Base-by-base conservation (phyloP, 2,113 vertebrate species). In the Pelusios castaneus region DNA sequence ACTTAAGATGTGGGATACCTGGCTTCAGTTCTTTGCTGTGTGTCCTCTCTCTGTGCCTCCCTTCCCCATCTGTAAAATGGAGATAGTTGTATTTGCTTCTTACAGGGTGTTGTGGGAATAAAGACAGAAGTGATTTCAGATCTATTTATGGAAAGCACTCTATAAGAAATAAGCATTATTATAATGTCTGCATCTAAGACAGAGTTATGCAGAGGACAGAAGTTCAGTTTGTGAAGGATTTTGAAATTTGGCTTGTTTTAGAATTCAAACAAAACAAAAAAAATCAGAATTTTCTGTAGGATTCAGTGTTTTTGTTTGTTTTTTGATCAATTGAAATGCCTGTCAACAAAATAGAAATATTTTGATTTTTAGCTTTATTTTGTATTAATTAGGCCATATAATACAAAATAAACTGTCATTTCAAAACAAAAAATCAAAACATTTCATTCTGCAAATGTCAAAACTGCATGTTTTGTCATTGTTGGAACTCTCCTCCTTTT, bases 231-330 rank as follows among this genome's bases (percentile, higher is more conserved):
- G 5, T 52, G 51, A 47, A 45, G 95, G 83, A 80, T 67, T 86
- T 92, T 41, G 60, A 1, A 92, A 94, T 90, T 79, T 92, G 55
- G 47, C 82, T 47, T 58, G 60, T 90, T 75, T 89, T 93, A 78
- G 94, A 96, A 93, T 87, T 70, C 81, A 94, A 91, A 90, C 73
- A 17, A 49, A 93, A 94, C 63, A 25, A 51, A 95, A 93, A 91
- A 95, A 91, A 84, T 93, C 82, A 78, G 90, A 95, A 87, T 31
- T 49, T 45, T 10, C 78, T 82, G 80, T 0, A 87, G 90, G 85
- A 85, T 43, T 17, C 80, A 95, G 56, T 84, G n/a, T 85, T 84
- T 92, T 86, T 84, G 73, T 29, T 87, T 31, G 54, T 84, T 94
- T 94, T 96, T 92, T 95, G 89, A 52, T 52, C 14, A 16, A 52